Base-by-base conservation (phyloP, 2,888 invertebrate species). In the Ligdia adustata region DNA sequence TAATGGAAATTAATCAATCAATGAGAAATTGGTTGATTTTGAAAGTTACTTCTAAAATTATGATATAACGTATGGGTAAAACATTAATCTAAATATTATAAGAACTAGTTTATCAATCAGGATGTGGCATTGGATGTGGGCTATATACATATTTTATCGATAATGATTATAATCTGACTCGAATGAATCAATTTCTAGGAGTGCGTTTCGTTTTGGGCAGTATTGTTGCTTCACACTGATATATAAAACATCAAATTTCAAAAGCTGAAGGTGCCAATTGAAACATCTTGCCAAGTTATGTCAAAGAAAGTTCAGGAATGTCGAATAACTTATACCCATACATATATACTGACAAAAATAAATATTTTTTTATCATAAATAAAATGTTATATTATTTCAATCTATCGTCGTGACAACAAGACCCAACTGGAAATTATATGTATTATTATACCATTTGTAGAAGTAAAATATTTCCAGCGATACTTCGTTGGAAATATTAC, bases 1-100 rank as follows among this genome's bases (percentile, higher is more conserved):
- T 67, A 59, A 69, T 63, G 68, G 61, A 58, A 62, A 61, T 66
- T 65, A 66, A 70, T 68, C 64, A 69, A 69, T 69, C 70, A 65
- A 66, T 59, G 61, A 57, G 59, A 60, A 61, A 65, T 61, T 60
- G 47, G 60, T 60, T 69, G 41, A 32, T 37, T 41, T 32, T 44
- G n/a, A 2, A 15, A 26, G 2, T 22, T 22, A 26, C 44, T 41
- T 39, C 15, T 32, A 29, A 15, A 12, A 47, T 37, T 37, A 9
- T 28, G 14, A 9, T n/a, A 22, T 4, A 22, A n/a, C 2, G n/a
- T 22, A 5, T 16, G 5, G 16, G 3, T 4, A 16, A 4, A 16
- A 16, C 16, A 16, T 16, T 16, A 18, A 18, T 1, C 4, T 1
- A 18, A 18, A 18, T 18, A 18, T 18, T 1, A 18, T 18, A 18